These are phyloP conservation scores for Euwallacea fornicatus DNA, from an alignment of 1,140 invertebrate genomes.

Conservation along the genomic window DNA sequence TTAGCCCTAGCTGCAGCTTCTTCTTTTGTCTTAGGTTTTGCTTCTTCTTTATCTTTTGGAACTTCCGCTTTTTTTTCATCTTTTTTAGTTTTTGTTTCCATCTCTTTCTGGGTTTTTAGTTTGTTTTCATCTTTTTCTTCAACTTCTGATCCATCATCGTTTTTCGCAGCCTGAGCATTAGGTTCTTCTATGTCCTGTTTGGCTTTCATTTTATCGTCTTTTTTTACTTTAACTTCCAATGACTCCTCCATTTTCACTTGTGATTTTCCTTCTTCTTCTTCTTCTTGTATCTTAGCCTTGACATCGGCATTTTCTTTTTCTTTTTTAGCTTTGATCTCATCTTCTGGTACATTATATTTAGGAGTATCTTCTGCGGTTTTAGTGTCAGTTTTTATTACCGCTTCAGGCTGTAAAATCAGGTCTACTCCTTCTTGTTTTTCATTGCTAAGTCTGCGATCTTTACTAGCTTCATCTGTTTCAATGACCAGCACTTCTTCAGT, in stretches of 20 bases:
- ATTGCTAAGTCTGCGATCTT: neutral
- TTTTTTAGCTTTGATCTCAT: conserved; percentile 12
- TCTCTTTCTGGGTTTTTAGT: conserved; percentile 39
- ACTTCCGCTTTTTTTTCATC: neutral
- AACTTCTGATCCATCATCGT: conserved; percentile 36
- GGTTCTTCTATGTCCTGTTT: conserved; percentile 38
- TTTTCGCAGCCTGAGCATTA: conserved; percentile 28
- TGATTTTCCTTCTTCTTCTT: conserved; percentile 1
- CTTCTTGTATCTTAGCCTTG: conserved; percentile 6
- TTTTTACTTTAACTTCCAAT: conserved; percentile 6
- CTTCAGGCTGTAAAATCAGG: conserved; percentile 13
- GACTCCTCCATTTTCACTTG: conserved; percentile 1
- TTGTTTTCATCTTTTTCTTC: conserved; percentile 38
- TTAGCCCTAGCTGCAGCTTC: conserved; percentile 39
- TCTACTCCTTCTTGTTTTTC: conserved; percentile 18
- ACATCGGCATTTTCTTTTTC: conserved; percentile 11
- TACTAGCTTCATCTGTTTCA: conserved; percentile 5
- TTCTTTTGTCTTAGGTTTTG: conserved; percentile 7
- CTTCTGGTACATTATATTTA: neutral
- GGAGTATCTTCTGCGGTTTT: conserved; percentile 4
- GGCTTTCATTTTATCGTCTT: conserved; percentile 39
- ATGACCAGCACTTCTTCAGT: conserved; percentile 22
- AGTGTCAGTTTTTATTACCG: conserved; percentile 3
- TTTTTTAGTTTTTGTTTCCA: conserved; percentile 33
- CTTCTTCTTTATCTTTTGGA: conserved; percentile 14